These are phyloP conservation scores for Phrynosoma platyrhinos DNA, from an alignment of 2,113 vertebrate species.

Conservation along the genomic window DNA sequence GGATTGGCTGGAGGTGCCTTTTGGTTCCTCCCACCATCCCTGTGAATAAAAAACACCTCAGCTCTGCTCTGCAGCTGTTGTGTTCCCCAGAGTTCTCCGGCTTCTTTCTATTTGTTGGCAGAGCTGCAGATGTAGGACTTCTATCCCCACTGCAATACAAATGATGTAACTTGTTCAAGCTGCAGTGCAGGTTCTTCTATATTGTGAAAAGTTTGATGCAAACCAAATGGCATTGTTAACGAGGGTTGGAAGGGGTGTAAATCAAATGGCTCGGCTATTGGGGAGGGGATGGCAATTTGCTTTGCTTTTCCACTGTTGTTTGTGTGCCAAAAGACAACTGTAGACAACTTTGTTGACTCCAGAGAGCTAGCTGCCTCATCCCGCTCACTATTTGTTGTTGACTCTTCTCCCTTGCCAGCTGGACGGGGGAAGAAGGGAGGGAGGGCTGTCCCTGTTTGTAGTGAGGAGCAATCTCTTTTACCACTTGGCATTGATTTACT, in stretches of 20 bases:
- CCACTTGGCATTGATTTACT: conserved; percentile 66
- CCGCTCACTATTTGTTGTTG: background rate
- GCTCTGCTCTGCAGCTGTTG: conserved; percentile 7
- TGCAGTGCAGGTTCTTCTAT: background rate
- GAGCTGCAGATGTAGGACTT: conserved; percentile 14
- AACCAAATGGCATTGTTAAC: conserved; percentile 34
- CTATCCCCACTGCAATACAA: background rate
- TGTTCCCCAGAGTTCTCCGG: background rate
- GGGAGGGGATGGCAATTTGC: background rate
- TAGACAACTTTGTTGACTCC: background rate
- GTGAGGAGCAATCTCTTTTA: conserved; percentile 9
- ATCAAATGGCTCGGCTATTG: conserved; percentile 8
- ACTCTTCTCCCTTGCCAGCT: background rate
- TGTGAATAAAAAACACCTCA: conserved; percentile 2
- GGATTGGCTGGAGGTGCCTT: background rate
- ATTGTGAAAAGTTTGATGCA: background rate
- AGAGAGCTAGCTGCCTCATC: background rate
- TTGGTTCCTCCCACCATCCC: background rate
- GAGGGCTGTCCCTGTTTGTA: background rate
- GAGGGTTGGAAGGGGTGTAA: conserved; percentile 7
- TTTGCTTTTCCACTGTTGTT: background rate
- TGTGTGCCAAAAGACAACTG: background rate
- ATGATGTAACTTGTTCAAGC: conserved; percentile 28
- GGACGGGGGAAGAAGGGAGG: conserved; percentile 7
- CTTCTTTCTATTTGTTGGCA: conserved; percentile 4